A percentile compares a stretch with the other conserved stretches of the same genome.
These are phyloP conservation scores for Tachysurus vachellii DNA, from an alignment of 2,113 vertebrate species.

Conservation along the genomic window DNA sequence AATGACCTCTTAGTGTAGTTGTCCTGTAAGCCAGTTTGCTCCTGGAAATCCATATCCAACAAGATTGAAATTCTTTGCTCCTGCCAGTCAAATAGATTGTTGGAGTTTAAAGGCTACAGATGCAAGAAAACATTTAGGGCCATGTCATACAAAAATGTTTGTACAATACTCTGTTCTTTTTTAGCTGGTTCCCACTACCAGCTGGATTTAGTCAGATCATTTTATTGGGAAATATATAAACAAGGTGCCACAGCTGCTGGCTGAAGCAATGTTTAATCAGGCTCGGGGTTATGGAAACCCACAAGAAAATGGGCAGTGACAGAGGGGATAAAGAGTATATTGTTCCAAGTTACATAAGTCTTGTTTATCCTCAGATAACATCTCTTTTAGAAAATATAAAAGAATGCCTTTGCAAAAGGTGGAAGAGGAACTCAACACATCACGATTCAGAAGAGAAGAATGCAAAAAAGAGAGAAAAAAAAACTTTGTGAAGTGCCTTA, in stretches of 20 bases:
- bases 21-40: too few relatives aligned
- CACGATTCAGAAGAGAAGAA: background rate
- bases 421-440: background rate
- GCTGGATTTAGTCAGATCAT: background rate
- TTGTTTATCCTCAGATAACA: background rate
- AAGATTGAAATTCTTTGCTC: too few relatives aligned
- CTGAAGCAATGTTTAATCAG: background rate
- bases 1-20: too few relatives aligned
- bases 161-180: background rate
- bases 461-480: background rate
- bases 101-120: background rate
- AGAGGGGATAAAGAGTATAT: background rate
- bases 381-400: background rate
- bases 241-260: background rate
- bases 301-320: background rate
- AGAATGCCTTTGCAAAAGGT: background rate
- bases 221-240: background rate
- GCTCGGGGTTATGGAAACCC: background rate
- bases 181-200: background rate
- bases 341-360: background rate
- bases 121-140: background rate
- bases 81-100: background rate
- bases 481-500: background rate
- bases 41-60: too few relatives aligned
- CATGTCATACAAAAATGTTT: background rate